Conservation (phyloP, 2,797 vertebrate genomes). For the Phalanger gymnotis region DNA sequence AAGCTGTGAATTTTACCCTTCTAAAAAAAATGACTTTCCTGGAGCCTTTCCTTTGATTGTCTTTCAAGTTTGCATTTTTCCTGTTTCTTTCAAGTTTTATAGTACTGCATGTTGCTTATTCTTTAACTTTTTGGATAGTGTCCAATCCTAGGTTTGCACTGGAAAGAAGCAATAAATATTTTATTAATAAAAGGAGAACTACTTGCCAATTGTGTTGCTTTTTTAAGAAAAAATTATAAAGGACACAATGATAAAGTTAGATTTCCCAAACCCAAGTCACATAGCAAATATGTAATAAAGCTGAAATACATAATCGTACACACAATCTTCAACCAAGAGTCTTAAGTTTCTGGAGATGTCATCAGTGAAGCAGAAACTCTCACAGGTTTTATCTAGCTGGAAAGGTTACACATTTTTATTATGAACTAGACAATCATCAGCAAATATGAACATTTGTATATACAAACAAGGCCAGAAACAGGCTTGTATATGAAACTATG, state of each 20-base stretch:
- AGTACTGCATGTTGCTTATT: slow-evolving; percentile 30
- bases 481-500: background rate
- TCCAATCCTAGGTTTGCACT: slow-evolving; percentile 41
- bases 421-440: background rate
- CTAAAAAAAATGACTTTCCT: slow-evolving; percentile 44
- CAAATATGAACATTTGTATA: background rate
- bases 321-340: background rate
- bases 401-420: background rate
- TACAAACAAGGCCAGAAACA: background rate
- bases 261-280: background rate
- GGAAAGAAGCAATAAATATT: slow-evolving; percentile 53
- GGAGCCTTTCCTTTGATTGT: slow-evolving; percentile 60
- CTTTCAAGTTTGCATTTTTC: slow-evolving; percentile 54
- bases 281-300: background rate
- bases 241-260: background rate
- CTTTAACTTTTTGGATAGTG: slow-evolving; percentile 51
- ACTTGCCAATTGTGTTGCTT: background rate
- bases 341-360: background rate
- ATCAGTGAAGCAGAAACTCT: background rate
- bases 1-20: background rate
- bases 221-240: background rate
- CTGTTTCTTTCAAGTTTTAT: slow-evolving; percentile 52
- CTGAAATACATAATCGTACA: background rate
- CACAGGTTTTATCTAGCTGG: background rate
- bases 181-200: slow-evolving; percentile 39